These are phyloP conservation scores for Ceratosolen solmsi DNA, from an alignment of 1,140 invertebrate species.

Conservation along the genomic window DNA sequence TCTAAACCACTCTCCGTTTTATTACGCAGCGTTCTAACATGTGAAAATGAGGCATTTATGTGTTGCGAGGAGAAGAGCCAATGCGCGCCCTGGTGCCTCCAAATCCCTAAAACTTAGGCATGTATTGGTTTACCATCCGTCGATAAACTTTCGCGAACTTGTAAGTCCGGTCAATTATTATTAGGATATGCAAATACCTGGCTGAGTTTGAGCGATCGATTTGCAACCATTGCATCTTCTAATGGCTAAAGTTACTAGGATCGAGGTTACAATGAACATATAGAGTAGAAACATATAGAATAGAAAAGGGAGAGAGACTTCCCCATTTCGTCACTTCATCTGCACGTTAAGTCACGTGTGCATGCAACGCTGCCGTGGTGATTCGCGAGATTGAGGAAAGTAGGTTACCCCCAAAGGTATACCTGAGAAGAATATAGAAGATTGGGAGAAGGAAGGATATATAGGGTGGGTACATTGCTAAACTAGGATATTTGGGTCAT, in stretches of 20 bases:
- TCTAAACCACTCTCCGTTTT: conserved; percentile 67
- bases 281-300: no score
- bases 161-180: no score
- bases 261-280: no score
- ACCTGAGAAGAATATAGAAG: conserved; percentile 61
- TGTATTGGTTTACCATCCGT: background rate
- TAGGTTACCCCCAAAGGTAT: conserved; percentile 66
- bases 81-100: background rate
- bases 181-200: no score
- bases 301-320: background rate
- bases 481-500: conserved; percentile 69
- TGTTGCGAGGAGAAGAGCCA: no score
- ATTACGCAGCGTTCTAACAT: background rate
- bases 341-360: conserved; percentile 37
- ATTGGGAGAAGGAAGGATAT: background rate
- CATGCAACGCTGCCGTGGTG: background rate
- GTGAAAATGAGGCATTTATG: background rate
- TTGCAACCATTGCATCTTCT: no score
- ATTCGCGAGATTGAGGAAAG: conserved; percentile 54
- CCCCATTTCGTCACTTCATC: background rate
- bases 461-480: conserved; percentile 27
- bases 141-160: background rate
- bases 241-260: no score
- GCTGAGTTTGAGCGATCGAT: no score
- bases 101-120: background rate